Base-by-base conservation (phyloP, 2,888 invertebrate genomes). In the Boloria euphrosyne region DNA sequence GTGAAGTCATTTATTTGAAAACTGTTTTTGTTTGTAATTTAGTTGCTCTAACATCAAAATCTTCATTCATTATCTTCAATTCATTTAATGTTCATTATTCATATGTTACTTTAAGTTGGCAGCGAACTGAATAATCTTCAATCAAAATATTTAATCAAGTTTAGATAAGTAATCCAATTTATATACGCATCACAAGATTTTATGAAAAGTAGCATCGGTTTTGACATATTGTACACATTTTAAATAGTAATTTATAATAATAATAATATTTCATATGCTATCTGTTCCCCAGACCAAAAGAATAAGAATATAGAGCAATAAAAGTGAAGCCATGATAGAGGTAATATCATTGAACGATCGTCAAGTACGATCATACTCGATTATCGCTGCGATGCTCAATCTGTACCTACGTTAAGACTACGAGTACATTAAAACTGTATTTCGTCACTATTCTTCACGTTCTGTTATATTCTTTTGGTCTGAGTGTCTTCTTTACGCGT, bases 41-140 rank as follows among this genome's bases (percentile, higher is more conserved):
- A 16, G 16, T 62, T 62, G 62, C 62, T 55, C 49, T 54, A 62
- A 62, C 4, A 38, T 2, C 7, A 38, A 38, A 38, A 10, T 0
- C 31, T 31, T 38, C 31, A 10, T 38, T 38, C 22, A 44, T 57
- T 46, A 1, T 57, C n/a, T 10, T 44, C 17, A 13, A 16, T 10
- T 46, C 52, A 53, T 62, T 53, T 46, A 5, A n/a, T 43, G 13
- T 14, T 43, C 17, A 17, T 16, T 57, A n/a, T 57, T 18, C 13
- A 27, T 1, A 31, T 51, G 14, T 50, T 44, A 31, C 54, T 66
- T 63, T 58, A 52, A 49, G 17, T 38, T 31, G 66, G 66, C 71
- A 65, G 67, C 65, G 68, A 66, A 69, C 68, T 68, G 62, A 57
- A 55, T 54, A 57, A 60, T 76, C 75, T 66, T 73, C 46, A 43